Evolutionary conservation across 2,888 invertebrate genomes (phyloP).

Genomic region (Palloptera scutellata): DNA sequence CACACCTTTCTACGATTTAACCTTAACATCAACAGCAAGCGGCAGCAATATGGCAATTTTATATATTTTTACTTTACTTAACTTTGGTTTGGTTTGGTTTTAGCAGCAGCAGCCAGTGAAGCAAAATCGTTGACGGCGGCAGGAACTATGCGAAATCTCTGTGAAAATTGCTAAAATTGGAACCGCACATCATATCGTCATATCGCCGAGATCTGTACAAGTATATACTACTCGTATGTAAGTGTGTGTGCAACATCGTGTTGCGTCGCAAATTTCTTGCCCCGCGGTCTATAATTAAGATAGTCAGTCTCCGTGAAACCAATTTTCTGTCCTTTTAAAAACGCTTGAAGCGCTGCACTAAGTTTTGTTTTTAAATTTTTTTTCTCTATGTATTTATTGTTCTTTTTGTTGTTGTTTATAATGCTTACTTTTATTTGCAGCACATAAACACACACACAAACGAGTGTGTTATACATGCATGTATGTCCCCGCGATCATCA

Average conservation of each 20-base stretch:
- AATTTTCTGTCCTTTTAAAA: slow-evolving; percentile 50
- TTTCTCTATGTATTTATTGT: not conserved
- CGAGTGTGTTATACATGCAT: not conserved
- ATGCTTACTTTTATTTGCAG: not conserved
- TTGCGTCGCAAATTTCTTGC: slow-evolving; percentile 38
- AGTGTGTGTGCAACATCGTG: slow-evolving; percentile 13
- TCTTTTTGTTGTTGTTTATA: not conserved
- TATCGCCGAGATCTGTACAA: slow-evolving; percentile 9
- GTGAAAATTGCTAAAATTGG: slow-evolving; percentile 46
- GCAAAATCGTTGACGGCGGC: not conserved
- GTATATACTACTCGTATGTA: not conserved
- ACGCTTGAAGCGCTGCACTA: slow-evolving; percentile 35
- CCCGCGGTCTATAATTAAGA: slow-evolving; percentile 50
- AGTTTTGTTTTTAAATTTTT: too few relatives aligned
- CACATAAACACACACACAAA: not conserved
- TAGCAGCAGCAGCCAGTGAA: not conserved
- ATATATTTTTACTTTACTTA: not conserved
- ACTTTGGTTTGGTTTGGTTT: too few relatives aligned
- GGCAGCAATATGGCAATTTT: slow-evolving; percentile 5
- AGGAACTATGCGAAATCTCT: slow-evolving; percentile 43
- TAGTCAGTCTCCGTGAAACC: slow-evolving; percentile 50
- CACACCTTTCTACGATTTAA: slow-evolving; percentile 2
- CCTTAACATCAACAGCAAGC: slow-evolving; percentile 5
- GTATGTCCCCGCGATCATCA: not conserved
- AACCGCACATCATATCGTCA: slow-evolving; percentile 32